Evolutionary conservation across 2,888 invertebrate genomes (phyloP).

Genomic region (Drosophila mayaguana): DNA sequence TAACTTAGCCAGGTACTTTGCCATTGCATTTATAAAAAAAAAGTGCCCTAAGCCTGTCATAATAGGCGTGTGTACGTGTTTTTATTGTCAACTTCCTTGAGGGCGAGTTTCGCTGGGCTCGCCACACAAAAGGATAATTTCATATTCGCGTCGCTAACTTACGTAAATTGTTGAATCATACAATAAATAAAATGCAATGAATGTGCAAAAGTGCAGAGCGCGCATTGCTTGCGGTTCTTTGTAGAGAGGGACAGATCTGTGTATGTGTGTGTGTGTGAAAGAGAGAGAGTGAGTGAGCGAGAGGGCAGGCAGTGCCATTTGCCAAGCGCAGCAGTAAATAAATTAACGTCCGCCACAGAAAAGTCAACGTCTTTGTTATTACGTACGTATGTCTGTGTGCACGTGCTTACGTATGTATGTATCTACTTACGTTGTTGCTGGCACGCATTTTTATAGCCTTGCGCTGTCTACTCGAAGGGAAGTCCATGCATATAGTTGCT

Average conservation of each 20-base stretch:
- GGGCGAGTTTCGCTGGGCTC: slow-evolving; percentile 15
- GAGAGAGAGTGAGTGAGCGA: background rate
- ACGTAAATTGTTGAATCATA: slow-evolving; percentile 73
- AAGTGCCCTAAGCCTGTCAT: slow-evolving; percentile 38
- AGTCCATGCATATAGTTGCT: slow-evolving; percentile 1
- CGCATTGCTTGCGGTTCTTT: slow-evolving; percentile 54
- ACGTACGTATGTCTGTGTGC: slow-evolving; percentile 4
- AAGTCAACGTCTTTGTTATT: slow-evolving; percentile 65
- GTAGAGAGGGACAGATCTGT: background rate
- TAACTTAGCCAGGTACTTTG: slow-evolving; percentile 57
- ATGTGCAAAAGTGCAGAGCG: slow-evolving; percentile 67
- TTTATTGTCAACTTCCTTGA: slow-evolving; percentile 57
- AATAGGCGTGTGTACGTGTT: slow-evolving; percentile 61
- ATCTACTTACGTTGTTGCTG: slow-evolving; percentile 46
- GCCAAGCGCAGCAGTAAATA: slow-evolving; percentile 66
- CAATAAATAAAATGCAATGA: slow-evolving; percentile 71
- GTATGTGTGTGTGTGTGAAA: background rate
- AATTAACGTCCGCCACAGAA: slow-evolving; percentile 66
- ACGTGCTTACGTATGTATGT: slow-evolving; percentile 46
- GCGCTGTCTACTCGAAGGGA: slow-evolving; percentile 7
- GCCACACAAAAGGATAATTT: slow-evolving; percentile 64
- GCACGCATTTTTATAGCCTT: slow-evolving; percentile 43
- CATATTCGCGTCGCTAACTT: slow-evolving; percentile 71
- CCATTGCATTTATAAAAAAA: slow-evolving; percentile 49
- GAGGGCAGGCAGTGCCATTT: slow-evolving; percentile 27